These are phyloP conservation scores for Aythya baeri DNA, from an alignment of 2,113 vertebrate genomes.

Conservation along the genomic window DNA sequence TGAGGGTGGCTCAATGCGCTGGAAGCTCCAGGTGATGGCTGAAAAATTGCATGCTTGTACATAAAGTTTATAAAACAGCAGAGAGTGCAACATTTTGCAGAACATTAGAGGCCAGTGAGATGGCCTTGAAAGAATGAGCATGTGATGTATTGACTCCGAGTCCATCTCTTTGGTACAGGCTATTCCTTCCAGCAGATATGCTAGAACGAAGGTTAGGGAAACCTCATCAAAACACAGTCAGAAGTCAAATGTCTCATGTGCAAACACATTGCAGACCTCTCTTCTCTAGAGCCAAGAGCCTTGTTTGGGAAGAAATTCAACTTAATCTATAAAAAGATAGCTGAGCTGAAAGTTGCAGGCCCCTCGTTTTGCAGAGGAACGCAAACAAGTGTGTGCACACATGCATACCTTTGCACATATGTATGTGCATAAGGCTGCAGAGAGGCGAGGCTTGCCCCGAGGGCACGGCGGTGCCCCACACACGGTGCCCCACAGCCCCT, in stretches of 20 bases:
- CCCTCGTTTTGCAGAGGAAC: neutral
- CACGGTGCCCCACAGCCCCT: neutral
- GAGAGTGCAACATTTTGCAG: neutral
- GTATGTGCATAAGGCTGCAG: accelerated
- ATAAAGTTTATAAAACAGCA: neutral
- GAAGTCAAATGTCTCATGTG: neutral
- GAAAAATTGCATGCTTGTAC: neutral
- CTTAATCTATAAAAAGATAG: neutral
- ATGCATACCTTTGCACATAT: accelerated
- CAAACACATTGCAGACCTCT: neutral
- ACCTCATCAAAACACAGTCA: neutral
- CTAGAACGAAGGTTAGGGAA: neutral
- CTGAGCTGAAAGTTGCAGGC: neutral
- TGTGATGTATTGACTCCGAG: neutral
- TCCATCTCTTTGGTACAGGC: neutral
- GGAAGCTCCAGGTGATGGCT: neutral
- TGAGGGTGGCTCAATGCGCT: neutral
- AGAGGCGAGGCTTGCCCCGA: accelerated
- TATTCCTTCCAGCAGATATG: neutral
- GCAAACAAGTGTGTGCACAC: neutral
- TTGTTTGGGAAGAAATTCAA: neutral
- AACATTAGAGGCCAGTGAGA: neutral
- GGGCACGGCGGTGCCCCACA: accelerated
- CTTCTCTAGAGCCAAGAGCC: neutral
- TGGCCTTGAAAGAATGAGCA: neutral